Percentiles rank a stretch among this genome's conserved stretches.
Conservation (phyloP, 1,140 invertebrate genomes). For the Lethrus apterus region DNA sequence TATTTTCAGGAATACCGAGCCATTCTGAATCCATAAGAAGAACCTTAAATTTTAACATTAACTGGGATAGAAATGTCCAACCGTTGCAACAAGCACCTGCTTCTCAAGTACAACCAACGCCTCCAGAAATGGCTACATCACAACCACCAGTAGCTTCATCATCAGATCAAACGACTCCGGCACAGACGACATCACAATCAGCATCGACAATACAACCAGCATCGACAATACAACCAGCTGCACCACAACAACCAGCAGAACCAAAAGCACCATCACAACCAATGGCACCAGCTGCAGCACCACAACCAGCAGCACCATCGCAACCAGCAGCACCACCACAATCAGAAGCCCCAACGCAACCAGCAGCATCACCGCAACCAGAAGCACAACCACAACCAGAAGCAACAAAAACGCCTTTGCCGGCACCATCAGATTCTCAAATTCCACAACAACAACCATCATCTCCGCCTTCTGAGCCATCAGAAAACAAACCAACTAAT, state of each 20-base stretch:
- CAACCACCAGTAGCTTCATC: not conserved
- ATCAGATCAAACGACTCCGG: no score
- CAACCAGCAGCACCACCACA: not conserved
- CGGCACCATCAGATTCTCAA: no score
- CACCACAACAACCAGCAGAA: not conserved
- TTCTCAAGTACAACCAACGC: not conserved
- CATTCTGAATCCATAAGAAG: constrained; percentile 1
- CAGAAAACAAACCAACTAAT: no score
- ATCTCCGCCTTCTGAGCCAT: no score
- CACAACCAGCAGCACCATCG: not conserved
- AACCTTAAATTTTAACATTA: constrained; percentile 9
- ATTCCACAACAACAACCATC: no score
- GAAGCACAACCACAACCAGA: no score
- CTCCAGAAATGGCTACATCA: not conserved
- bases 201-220: no score
- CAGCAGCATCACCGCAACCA: not conserved
- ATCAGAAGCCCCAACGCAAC: not conserved
- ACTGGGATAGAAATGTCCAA: constrained; percentile 11
- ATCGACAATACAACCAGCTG: not conserved
- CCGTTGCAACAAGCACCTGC: not conserved
- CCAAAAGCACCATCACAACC: not conserved
- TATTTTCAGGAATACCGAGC: not conserved
- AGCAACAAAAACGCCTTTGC: no score
- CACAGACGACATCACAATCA: no score
- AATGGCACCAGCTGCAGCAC: not conserved